Percentiles rank a stretch among this genome's conserved stretches.
phyloP scores from a whole-genome alignment of 2,113 vertebrate species.

The Channa maculata region DNA sequence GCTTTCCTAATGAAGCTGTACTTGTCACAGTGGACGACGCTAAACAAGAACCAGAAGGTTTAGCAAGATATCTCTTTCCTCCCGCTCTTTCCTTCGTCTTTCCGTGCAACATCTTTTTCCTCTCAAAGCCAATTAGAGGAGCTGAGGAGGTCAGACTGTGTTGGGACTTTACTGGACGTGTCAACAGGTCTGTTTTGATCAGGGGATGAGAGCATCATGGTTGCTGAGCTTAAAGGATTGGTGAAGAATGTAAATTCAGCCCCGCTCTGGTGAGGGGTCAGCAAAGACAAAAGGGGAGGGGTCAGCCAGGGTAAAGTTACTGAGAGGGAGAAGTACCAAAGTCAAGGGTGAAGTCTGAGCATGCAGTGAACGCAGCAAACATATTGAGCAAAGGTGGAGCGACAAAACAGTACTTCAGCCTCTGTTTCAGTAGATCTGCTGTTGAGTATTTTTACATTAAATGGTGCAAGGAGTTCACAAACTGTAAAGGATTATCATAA shows the following conservation, averaged over 20 bases:
- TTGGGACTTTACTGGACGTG: slow-evolving; percentile 65
- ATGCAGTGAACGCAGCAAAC: neutral
- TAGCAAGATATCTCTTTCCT: neutral
- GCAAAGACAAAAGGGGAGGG: slow-evolving; percentile 31
- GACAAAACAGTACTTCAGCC: too few relatives aligned
- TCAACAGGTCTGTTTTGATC: slow-evolving; percentile 83
- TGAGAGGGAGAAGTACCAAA: slow-evolving; percentile 28
- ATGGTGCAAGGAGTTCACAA: too few relatives aligned
- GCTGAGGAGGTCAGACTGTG: slow-evolving; percentile 42
- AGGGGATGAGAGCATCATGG: slow-evolving; percentile 70
- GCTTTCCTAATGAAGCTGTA: slow-evolving; percentile 56
- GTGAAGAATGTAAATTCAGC: slow-evolving; percentile 79
- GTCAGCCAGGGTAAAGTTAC: slow-evolving; percentile 34
- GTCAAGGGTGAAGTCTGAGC: slow-evolving; percentile 55
- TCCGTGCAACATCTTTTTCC: slow-evolving; percentile 23
- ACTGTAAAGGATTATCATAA: too few relatives aligned
- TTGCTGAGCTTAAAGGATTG: slow-evolving; percentile 81
- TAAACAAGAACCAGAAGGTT: slow-evolving; percentile 3
- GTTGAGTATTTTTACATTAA: too few relatives aligned
- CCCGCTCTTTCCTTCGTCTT: neutral
- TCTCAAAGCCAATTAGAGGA: slow-evolving; percentile 63
- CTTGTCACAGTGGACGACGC: neutral
- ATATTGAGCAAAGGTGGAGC: neutral
- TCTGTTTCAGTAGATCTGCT: too few relatives aligned
- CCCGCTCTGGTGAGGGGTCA: slow-evolving; percentile 39